These are phyloP conservation scores for Sipunculus nudus DNA, from an alignment of 2,888 invertebrate genomes.

Conservation along the genomic window DNA sequence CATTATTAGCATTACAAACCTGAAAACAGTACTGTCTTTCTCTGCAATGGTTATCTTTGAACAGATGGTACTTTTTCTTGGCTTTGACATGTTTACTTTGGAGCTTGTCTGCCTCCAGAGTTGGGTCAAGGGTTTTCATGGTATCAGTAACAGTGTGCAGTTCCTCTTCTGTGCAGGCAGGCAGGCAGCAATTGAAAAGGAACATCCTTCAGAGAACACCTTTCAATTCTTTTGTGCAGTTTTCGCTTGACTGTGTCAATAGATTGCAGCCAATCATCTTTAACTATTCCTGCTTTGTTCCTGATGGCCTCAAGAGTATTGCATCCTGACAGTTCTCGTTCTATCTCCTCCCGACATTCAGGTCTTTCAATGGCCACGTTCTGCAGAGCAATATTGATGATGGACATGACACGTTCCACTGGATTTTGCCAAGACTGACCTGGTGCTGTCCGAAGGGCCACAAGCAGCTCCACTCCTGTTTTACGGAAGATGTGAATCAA, in stretches of 20 bases:
- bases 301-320: neutral
- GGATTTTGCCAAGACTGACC: constrained; percentile 34
- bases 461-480: constrained; percentile 17
- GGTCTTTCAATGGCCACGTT: constrained; percentile 23
- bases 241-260: constrained; percentile 3
- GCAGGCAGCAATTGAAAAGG: neutral
- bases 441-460: constrained; percentile 35
- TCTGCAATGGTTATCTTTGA: no score
- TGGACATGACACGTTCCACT: constrained; percentile 35
- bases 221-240: constrained; percentile 21
- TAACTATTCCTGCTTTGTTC: constrained; percentile 20
- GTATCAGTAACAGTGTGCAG: no score
- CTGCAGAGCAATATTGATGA: constrained; percentile 34
- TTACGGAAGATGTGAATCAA: constrained; percentile 5
- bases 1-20: no score
- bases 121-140: no score
- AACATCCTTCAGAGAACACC: constrained; percentile 7
- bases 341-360: constrained; percentile 18
- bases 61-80: no score
- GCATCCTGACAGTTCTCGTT: neutral
- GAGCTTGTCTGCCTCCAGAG: no score
- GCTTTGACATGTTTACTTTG: no score
- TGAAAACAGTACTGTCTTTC: no score
- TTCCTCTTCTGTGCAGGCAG: neutral
- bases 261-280: constrained; percentile 23